Evolutionary conservation across 1,140 invertebrate genomes (phyloP).

Genomic region (Yoshiicerus persimilis): DNA sequence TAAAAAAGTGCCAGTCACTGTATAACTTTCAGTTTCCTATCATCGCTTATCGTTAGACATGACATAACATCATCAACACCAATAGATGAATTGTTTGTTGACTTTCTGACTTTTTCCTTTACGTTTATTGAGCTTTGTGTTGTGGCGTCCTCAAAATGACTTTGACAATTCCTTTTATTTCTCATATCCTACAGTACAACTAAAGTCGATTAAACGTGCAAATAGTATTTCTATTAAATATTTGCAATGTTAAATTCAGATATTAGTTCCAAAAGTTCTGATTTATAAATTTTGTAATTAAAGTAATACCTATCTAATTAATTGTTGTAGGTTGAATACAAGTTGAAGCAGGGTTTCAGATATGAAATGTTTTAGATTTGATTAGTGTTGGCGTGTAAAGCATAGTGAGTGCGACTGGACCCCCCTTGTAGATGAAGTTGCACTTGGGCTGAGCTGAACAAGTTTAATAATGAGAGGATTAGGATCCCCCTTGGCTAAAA

Average conservation of each 20-base stretch:
- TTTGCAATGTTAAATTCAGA: too few species aligned
- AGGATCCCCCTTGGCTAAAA: conserved; percentile 34
- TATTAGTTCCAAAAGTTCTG: too few species aligned
- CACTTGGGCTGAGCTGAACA: conserved; percentile 15
- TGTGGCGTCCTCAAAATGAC: neutral
- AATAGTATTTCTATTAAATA: too few species aligned
- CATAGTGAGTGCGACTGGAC: neutral
- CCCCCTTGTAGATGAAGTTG: conserved; percentile 29
- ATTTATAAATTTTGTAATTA: too few species aligned
- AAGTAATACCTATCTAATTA: too few species aligned
- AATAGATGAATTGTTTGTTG: conserved; percentile 32
- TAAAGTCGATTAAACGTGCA: too few species aligned
- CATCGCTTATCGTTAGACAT: conserved; percentile 5
- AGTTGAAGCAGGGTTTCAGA: too few species aligned
- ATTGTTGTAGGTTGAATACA: too few species aligned
- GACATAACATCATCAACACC: conserved; percentile 24
- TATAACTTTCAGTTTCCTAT: neutral
- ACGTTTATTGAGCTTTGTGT: neutral
- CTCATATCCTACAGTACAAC: neutral
- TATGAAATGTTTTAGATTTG: neutral
- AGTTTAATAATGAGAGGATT: conserved; percentile 48
- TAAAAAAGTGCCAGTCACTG: conserved; percentile 1
- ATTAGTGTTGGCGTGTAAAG: neutral
- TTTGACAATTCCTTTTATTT: neutral
- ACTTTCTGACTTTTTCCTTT: conserved; percentile 5